Evolutionary conservation across 1,140 invertebrate species (phyloP).

Genomic region (Brachionus manjavacas): DNA sequence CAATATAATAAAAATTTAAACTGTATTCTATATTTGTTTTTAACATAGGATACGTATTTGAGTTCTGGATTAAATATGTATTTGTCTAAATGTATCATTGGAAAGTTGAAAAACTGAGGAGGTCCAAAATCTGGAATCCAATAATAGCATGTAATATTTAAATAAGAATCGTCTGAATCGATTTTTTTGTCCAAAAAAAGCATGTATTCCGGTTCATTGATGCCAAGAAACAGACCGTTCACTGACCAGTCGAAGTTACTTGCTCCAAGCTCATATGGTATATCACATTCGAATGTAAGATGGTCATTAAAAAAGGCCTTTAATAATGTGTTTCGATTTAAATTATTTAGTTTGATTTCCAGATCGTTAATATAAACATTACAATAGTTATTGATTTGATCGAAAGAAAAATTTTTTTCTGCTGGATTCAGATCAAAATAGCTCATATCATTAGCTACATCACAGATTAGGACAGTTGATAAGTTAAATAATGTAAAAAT

Average conservation of each 20-base stretch:
- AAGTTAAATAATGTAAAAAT: neutral
- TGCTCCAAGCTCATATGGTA: neutral
- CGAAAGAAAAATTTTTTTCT: neutral
- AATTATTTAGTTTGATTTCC: neutral
- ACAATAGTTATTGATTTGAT: neutral
- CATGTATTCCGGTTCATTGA: neutral
- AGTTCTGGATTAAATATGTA: neutral
- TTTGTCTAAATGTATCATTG: neutral
- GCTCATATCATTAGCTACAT: neutral
- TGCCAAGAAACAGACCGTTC: neutral
- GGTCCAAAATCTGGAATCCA: neutral
- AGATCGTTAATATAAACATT: neutral
- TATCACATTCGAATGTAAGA: neutral
- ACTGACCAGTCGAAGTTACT: neutral
- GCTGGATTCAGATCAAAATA: neutral
- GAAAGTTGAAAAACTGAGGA: neutral
- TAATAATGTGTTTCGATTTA: neutral
- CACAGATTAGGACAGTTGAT: neutral
- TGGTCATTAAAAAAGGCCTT: neutral
- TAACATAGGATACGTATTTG: neutral
- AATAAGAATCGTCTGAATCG: neutral
- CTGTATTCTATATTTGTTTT: neutral
- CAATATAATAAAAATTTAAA: neutral
- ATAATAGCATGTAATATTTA: neutral
- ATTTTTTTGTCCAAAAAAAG: neutral